phyloP scores from a whole-genome alignment of 2,888 invertebrate species.

The Drosophila nr. perissopoda region DNA sequence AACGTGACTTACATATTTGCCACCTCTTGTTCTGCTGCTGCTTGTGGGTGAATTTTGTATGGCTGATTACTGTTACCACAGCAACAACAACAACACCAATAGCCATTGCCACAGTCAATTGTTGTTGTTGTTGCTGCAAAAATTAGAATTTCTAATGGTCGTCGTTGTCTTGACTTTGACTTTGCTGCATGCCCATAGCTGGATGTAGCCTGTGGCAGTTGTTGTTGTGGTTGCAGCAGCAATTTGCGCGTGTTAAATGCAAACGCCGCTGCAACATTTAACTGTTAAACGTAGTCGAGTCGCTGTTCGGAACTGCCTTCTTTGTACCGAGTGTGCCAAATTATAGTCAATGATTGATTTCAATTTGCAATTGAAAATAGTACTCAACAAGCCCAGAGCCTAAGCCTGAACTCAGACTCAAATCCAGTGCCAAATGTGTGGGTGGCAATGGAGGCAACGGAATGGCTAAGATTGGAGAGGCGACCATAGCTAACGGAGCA shows the following conservation, averaged over 20 bases:
- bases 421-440: conserved; percentile 19
- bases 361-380: conserved; percentile 79
- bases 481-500: conserved; percentile 28
- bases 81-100: conserved; percentile 7
- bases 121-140: conserved; percentile 44
- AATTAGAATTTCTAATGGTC: conserved; percentile 79
- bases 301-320: conserved; percentile 21
- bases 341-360: conserved; percentile 80
- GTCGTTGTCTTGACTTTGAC: conserved; percentile 60
- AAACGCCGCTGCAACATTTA: conserved; percentile 74
- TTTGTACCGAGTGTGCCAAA: conserved; percentile 68
- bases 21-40: conserved; percentile 71
- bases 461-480: background rate
- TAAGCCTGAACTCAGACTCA: background rate
- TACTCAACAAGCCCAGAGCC: conserved; percentile 35
- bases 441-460: conserved; percentile 22
- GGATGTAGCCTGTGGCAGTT: conserved; percentile 23
- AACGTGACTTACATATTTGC: conserved; percentile 80
- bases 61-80: conserved; percentile 60
- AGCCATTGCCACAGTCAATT: conserved; percentile 30
- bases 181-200: conserved; percentile 50
- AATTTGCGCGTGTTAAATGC: conserved; percentile 79
- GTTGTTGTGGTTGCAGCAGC: conserved; percentile 50
- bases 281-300: conserved; percentile 63
- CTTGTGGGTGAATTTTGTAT: conserved; percentile 72